phyloP scores from a whole-genome alignment of 2,888 invertebrate species.

The Adelphocoris suturalis region DNA sequence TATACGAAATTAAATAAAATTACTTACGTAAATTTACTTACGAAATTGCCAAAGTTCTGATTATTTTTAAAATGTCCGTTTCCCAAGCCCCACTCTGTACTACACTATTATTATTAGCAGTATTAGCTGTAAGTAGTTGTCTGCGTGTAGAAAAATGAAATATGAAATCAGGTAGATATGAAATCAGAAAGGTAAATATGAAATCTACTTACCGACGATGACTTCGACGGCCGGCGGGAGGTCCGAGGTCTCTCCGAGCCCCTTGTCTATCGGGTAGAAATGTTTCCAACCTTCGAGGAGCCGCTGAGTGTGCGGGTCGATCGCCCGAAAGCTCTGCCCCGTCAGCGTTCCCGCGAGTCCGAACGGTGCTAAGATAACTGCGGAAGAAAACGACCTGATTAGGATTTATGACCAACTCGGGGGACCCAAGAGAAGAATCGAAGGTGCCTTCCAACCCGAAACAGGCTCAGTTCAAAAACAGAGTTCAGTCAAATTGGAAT shows the following conservation, averaged over 20 bases:
- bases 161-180: not conserved
- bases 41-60: no score
- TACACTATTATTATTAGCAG: no score
- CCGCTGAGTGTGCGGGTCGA: constrained; percentile 86
- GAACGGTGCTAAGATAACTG: constrained; percentile 97
- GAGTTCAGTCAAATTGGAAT: no score
- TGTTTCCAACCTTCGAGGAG: constrained; percentile 96
- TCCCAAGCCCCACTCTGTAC: no score
- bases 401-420: not conserved
- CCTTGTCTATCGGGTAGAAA: constrained; percentile 91
- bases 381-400: constrained; percentile 72
- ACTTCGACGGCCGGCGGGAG: constrained; percentile 83
- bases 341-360: constrained; percentile 95
- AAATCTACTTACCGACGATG: constrained; percentile 80
- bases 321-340: constrained; percentile 86
- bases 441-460: not conserved
- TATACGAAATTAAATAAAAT: no score
- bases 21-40: no score
- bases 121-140: no score
- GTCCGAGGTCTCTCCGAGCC: constrained; percentile 78
- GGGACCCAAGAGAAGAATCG: not conserved
- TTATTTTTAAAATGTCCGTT: no score
- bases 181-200: no score
- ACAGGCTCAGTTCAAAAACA: no score
- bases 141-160: no score